A percentile compares a stretch with the other conserved stretches of the same genome.
Conservation (phyloP, 2,113 vertebrate genomes). For the Diglossa brunneiventris region DNA sequence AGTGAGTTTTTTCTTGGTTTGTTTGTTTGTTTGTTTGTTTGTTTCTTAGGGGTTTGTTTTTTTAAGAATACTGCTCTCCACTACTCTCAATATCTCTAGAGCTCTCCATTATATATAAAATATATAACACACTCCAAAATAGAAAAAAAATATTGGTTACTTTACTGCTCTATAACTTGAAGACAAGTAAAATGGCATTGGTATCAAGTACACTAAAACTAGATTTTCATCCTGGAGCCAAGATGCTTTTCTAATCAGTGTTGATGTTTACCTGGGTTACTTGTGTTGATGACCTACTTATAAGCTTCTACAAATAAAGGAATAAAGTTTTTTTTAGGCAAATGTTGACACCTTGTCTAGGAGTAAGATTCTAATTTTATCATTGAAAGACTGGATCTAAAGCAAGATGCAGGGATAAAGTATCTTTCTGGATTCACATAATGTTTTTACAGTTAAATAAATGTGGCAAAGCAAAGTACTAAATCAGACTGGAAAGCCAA, state of each 20-base stretch:
- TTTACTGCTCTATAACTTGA: background rate
- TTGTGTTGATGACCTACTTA: constrained; percentile 37
- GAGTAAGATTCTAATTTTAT: constrained; percentile 35
- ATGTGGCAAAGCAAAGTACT: background rate
- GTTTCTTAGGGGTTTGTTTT: background rate
- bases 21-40: background rate
- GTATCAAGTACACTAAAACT: background rate
- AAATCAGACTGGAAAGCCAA: constrained; percentile 4
- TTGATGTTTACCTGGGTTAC: background rate
- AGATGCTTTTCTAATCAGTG: background rate
- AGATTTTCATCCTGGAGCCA: background rate
- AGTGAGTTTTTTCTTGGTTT: background rate
- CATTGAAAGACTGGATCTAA: background rate
- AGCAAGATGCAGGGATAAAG: background rate
- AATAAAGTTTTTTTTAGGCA: constrained; percentile 17
- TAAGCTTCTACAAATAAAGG: constrained; percentile 9
- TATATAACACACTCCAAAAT: background rate
- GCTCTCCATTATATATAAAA: background rate
- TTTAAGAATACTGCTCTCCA: background rate
- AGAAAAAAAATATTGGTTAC: background rate
- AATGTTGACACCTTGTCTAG: constrained; percentile 26
- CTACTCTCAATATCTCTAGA: background rate
- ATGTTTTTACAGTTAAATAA: background rate
- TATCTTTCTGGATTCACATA: background rate
- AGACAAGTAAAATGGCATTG: background rate